Conservation (phyloP, 1,140 invertebrate species). For the Zophobas morio region DNA sequence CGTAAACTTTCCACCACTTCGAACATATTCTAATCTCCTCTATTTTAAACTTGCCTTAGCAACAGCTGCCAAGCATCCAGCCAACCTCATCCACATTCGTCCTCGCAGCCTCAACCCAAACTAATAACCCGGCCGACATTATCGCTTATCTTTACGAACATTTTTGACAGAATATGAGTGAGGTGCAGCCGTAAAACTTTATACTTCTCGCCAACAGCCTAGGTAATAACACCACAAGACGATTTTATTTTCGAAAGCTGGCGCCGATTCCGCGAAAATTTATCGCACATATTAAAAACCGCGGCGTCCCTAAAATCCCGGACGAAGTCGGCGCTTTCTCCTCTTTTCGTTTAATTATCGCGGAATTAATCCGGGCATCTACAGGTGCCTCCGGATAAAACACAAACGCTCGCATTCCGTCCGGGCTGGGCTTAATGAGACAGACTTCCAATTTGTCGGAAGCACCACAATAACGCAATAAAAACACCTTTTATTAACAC, state of each 20-base stretch:
- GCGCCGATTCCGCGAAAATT: neutral
- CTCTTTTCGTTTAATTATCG: neutral
- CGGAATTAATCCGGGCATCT: neutral
- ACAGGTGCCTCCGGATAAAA: conserved; percentile 10
- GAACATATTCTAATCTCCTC: no score
- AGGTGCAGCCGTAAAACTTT: conserved; percentile 12
- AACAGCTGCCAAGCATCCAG: no score
- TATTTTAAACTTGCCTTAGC: no score
- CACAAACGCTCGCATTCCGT: neutral
- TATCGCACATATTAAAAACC: no score
- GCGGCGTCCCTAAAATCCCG: no score
- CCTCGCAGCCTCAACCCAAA: no score
- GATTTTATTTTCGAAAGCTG: conserved; percentile 6
- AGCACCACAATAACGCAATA: conserved; percentile 30
- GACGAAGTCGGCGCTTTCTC: neutral
- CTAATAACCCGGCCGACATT: neutral
- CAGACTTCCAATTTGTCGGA: conserved; percentile 34
- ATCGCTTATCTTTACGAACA: conserved; percentile 3
- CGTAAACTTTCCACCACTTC: no score
- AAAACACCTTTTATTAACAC: conserved; percentile 31
- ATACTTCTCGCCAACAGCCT: neutral
- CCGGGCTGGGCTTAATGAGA: conserved; percentile 7
- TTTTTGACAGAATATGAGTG: conserved; percentile 6
- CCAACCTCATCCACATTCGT: no score
- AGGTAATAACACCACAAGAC: neutral